These are phyloP conservation scores for Tenthredo distinguenda DNA, from an alignment of 2,888 invertebrate genomes.

Conservation along the genomic window DNA sequence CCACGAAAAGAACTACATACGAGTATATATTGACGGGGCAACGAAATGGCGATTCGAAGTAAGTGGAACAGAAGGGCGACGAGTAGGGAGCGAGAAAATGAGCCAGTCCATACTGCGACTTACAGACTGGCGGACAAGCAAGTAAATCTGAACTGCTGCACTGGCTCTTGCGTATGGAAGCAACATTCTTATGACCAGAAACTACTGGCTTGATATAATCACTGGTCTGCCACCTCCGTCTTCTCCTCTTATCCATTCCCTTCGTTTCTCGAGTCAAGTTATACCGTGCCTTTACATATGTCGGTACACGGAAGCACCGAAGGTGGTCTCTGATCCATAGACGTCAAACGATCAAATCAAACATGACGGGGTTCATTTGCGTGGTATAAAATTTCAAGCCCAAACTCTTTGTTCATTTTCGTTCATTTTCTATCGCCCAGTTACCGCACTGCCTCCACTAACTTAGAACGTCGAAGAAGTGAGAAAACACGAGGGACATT, in stretches of 20 bases:
- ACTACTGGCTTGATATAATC: constrained; percentile 41
- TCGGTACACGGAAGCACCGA: not conserved
- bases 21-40: not conserved
- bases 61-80: constrained; percentile 48
- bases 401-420: not conserved
- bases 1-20: not conserved
- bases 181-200: constrained; percentile 47
- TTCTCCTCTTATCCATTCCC: not conserved
- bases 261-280: not conserved
- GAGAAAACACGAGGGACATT: not conserved
- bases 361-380: not conserved
- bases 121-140: constrained; percentile 13
- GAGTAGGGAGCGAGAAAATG: constrained; percentile 14
- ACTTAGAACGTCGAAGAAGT: not conserved
- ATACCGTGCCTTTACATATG: not conserved
- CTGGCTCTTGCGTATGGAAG: not conserved
- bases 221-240: constrained; percentile 18
- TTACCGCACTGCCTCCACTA: not conserved
- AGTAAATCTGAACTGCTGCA: constrained; percentile 4
- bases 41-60: constrained; percentile 33
- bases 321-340: constrained; percentile 33
- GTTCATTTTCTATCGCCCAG: not conserved
- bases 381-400: not conserved
- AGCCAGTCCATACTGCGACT: not conserved
- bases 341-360: constrained; percentile 7